phyloP scores from a whole-genome alignment of 2,797 vertebrate species.

The Oreortyx pictus region DNA sequence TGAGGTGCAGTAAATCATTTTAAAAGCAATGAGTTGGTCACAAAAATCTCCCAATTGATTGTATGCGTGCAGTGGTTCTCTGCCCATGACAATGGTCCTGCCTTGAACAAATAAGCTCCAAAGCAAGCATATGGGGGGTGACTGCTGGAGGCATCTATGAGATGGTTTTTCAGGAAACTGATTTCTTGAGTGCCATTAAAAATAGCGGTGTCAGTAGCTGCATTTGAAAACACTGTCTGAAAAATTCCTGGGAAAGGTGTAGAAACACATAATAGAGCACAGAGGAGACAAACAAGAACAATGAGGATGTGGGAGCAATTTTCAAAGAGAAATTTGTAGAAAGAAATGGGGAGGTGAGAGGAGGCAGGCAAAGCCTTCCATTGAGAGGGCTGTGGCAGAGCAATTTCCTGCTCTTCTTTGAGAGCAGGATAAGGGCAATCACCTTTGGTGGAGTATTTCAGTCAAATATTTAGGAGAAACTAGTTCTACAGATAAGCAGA shows the following conservation, averaged over 20 bases:
- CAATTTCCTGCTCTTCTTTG: not conserved
- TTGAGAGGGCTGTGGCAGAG: not conserved
- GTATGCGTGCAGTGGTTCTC: not conserved
- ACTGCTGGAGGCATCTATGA: not conserved
- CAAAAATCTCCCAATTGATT: not conserved
- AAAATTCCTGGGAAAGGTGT: not conserved
- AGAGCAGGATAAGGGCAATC: not conserved
- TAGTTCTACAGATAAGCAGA: not conserved
- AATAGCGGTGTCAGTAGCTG: not conserved
- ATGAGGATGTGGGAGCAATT: not conserved
- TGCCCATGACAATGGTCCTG: not conserved
- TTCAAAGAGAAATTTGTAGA: not conserved
- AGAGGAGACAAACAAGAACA: not conserved
- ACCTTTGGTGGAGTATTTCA: not conserved
- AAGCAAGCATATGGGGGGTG: not conserved
- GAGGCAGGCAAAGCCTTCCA: not conserved
- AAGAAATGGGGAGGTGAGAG: not conserved
- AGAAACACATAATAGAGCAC: not conserved
- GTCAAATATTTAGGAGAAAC: not conserved
- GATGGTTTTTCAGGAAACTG: accelerated
- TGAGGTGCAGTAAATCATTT: not conserved
- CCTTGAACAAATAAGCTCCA: not conserved
- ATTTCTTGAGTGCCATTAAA: not conserved
- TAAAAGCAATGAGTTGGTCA: not conserved
- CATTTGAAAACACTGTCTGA: not conserved